These are phyloP conservation scores for Parochlus steinenii DNA, from an alignment of 2,888 invertebrate genomes.

Conservation along the genomic window DNA sequence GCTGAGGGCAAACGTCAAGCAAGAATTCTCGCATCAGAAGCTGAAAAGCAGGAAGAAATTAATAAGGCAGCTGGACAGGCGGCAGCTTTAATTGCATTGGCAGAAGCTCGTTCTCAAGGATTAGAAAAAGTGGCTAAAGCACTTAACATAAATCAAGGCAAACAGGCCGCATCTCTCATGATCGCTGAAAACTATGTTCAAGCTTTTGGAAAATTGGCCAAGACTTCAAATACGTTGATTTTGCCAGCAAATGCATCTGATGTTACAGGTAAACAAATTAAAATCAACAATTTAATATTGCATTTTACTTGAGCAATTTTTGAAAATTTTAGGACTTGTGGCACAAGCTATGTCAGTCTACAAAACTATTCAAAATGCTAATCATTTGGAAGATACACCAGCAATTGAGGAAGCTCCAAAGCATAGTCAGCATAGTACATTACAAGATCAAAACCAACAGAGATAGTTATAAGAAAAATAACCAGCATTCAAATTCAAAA, in stretches of 20 bases:
- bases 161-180: conserved; percentile 77
- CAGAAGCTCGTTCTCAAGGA: conserved; percentile 76
- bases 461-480: no score
- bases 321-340: conserved; percentile 18
- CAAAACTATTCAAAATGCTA: no score
- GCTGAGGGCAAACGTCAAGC: conserved; percentile 91
- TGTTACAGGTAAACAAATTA: conserved; percentile 40
- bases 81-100: conserved; percentile 76
- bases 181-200: conserved; percentile 92
- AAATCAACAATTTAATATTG: neutral
- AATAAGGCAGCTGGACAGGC: conserved; percentile 90
- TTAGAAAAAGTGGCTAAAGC: conserved; percentile 59
- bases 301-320: neutral
- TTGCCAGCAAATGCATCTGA: conserved; percentile 81
- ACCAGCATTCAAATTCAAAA: no score
- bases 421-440: no score
- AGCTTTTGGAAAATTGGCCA: conserved; percentile 86
- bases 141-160: conserved; percentile 38
- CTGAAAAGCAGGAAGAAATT: conserved; percentile 82
- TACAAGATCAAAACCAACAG: no score
- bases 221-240: conserved; percentile 85
- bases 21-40: conserved; percentile 90
- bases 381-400: no score
- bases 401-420: no score
- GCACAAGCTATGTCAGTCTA: conserved; percentile 28